Evolutionary conservation across 2,888 invertebrate genomes (phyloP), one percentile per base, ranked within the genome.

Genomic region (Anodontia alba): DNA sequence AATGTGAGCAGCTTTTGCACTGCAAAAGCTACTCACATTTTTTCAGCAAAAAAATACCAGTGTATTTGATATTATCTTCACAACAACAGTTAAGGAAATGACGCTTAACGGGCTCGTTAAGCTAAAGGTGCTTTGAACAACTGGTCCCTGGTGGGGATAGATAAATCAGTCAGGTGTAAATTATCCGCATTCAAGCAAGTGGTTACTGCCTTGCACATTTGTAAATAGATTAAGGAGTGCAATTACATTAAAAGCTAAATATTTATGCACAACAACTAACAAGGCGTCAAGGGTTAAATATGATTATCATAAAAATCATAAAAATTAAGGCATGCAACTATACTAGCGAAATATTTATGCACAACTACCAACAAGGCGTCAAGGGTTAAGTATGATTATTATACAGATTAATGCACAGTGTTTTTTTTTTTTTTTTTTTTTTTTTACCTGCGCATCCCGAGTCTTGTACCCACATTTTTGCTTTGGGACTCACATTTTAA

Each of bases 381-480:
- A 49, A 49, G 20, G 49, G 49, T 49, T 49, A 20, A 49, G 20
- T 49, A 49, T 49, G 12, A 49, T 49, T 15, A 49, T 49, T 49
- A 49, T 49, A 49, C 49, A 49, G 49, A 49, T 49, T 49, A 49
- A n/a, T n/a, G n/a, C n/a, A n/a, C n/a, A n/a, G n/a, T n/a, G n/a
- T n/a, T n/a, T n/a, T n/a, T n/a, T n/a, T n/a, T n/a, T n/a, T n/a
- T n/a, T n/a, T n/a, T n/a, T n/a, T n/a, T n/a, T n/a, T n/a, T n/a
- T n/a, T n/a, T n/a, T n/a, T n/a, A n/a, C n/a, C n/a, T n/a, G n/a
- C n/a, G n/a, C n/a, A n/a, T n/a, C n/a, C n/a, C n/a, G n/a, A n/a
- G n/a, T n/a, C n/a, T n/a, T n/a, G n/a, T n/a, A n/a, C n/a, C n/a
- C n/a, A n/a, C n/a, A n/a, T n/a, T n/a, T n/a, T n/a, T n/a, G n/a